These are phyloP conservation scores for Elegia similella DNA, from an alignment of 2,888 invertebrate genomes.

Conservation along the genomic window DNA sequence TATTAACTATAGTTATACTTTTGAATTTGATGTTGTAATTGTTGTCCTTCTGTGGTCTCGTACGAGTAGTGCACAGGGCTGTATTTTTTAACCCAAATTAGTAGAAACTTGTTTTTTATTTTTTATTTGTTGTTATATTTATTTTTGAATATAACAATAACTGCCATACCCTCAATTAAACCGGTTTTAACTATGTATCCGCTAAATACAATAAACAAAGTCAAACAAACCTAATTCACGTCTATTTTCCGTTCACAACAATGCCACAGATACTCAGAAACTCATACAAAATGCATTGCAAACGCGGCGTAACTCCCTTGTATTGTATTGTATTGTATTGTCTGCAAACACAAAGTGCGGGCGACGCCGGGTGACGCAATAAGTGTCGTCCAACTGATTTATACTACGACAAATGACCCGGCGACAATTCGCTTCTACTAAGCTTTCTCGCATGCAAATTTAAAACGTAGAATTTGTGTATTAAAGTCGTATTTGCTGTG, in stretches of 20 bases:
- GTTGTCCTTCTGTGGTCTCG: too few species aligned
- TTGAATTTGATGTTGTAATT: too few species aligned
- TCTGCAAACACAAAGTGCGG: slow-evolving; percentile 20
- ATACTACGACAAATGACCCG: slow-evolving; percentile 26
- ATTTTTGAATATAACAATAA: too few species aligned
- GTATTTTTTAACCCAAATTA: too few species aligned
- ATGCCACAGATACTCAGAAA: slow-evolving; percentile 2
- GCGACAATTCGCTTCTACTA: slow-evolving; percentile 28
- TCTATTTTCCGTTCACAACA: neutral
- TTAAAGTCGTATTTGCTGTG: neutral
- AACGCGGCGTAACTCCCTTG: slow-evolving; percentile 16
- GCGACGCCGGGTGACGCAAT: slow-evolving; percentile 26
- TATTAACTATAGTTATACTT: too few species aligned
- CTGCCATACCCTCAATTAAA: too few species aligned
- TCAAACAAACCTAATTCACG: neutral
- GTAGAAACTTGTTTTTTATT: too few species aligned
- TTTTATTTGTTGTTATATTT: too few species aligned
- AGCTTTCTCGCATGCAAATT: slow-evolving; percentile 13
- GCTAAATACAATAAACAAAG: neutral
- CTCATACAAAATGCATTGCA: slow-evolving; percentile 20
- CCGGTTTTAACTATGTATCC: too few species aligned
- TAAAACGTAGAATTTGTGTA: neutral
- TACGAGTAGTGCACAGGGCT: too few species aligned
- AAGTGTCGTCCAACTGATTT: slow-evolving; percentile 28
- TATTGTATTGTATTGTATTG: slow-evolving; percentile 5